A percentile compares a stretch with the other conserved stretches of the same genome.
Evolutionary conservation across 2,113 vertebrate genomes (phyloP).

Genomic region (Thunnus maccoyii): DNA sequence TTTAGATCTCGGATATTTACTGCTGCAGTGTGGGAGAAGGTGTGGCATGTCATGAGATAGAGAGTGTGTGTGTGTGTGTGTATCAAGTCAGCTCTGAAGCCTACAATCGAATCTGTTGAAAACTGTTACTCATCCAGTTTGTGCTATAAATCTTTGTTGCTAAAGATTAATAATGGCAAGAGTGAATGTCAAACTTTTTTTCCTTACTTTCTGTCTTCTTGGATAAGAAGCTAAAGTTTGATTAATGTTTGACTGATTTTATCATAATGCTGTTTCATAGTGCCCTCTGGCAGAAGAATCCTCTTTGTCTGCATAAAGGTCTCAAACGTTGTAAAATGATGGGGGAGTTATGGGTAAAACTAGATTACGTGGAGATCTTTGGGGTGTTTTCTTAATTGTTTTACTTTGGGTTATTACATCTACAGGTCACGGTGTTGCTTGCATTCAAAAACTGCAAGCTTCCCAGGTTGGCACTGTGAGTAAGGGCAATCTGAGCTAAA

Average conservation of each 20-base stretch:
- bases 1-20: conserved; percentile 78
- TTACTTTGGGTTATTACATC: neutral
- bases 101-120: neutral
- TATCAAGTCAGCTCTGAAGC: conserved; percentile 3
- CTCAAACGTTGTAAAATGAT: neutral
- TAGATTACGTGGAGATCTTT: too few species aligned
- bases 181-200: too few species aligned
- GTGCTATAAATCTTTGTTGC: neutral
- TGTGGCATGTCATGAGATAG: conserved; percentile 2
- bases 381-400: too few species aligned
- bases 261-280: neutral
- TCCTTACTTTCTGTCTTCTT: too few species aligned
- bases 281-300: neutral
- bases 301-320: neutral
- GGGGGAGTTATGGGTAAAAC: too few species aligned
- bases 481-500: too few species aligned
- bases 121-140: neutral
- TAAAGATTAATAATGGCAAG: neutral
- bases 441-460: too few species aligned
- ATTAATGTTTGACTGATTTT: too few species aligned
- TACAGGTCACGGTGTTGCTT: neutral
- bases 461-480: too few species aligned
- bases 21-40: conserved; percentile 54
- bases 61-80: conserved; percentile 27
- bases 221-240: too few species aligned